Percentiles rank a stretch among this genome's conserved stretches.
phyloP scores from a whole-genome alignment of 2,113 vertebrate genomes.

The Nycticebus coucang region DNA sequence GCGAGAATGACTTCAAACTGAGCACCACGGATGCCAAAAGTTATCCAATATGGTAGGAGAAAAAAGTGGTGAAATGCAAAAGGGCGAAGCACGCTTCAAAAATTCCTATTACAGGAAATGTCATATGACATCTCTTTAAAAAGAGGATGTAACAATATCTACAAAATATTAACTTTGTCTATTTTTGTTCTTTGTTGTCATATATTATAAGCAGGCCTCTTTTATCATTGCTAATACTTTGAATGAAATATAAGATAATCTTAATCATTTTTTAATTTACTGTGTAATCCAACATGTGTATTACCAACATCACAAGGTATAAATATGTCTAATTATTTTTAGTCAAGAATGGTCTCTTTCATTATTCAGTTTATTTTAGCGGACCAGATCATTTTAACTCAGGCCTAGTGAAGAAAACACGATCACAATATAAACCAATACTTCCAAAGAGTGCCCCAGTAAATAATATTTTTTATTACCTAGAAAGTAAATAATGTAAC shows the following conservation, averaged over 20 bases:
- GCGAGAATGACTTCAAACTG: neutral
- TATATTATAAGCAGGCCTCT: neutral
- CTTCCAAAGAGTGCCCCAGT: neutral
- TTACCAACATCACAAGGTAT: neutral
- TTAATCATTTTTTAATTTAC: neutral
- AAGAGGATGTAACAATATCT: neutral
- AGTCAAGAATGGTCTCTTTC: neutral
- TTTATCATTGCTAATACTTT: conserved; percentile 14
- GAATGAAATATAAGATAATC: neutral
- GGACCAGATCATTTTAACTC: neutral
- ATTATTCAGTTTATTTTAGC: conserved; percentile 37
- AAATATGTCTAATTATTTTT: conserved; percentile 27
- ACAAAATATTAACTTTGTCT: neutral
- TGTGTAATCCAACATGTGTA: neutral
- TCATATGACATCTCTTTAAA: neutral
- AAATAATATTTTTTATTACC: neutral
- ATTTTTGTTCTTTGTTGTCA: neutral
- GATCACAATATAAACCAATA: neutral
- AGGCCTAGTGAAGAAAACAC: neutral
- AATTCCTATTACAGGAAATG: neutral
- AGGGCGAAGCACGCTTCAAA: neutral
- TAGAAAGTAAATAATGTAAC: neutral
- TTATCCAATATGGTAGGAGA: neutral
- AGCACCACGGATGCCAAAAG: neutral
- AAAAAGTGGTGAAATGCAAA: neutral